Evolutionary conservation across 2,113 vertebrate genomes (phyloP).

Genomic region (Aegotheles bennettii): DNA sequence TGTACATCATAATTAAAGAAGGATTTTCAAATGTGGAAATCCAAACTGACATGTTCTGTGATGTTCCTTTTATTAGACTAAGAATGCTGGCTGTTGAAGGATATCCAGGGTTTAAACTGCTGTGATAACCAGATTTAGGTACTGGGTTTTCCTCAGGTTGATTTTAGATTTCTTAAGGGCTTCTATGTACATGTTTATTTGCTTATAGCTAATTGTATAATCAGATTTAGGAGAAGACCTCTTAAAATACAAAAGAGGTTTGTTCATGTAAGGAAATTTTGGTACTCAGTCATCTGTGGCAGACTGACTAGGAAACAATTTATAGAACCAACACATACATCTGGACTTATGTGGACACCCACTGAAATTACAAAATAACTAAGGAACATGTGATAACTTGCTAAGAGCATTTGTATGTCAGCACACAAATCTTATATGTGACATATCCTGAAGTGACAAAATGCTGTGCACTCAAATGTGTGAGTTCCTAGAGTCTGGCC

Average conservation of each 20-base stretch:
- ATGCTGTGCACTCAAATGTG: background rate
- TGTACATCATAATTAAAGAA: slow-evolving; percentile 50
- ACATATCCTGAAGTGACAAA: background rate
- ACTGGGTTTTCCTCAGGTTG: background rate
- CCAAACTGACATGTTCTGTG: background rate
- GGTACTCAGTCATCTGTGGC: background rate
- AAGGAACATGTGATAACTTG: rapidly evolving
- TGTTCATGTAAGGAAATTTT: background rate
- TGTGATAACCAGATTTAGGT: background rate
- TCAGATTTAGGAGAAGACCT: background rate
- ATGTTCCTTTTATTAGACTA: background rate
- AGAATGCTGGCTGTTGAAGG: background rate
- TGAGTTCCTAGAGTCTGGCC: background rate
- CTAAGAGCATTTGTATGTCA: background rate
- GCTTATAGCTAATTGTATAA: background rate
- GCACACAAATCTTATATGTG: background rate
- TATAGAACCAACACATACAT: background rate
- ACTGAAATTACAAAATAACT: background rate
- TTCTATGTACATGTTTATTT: background rate
- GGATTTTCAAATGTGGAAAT: slow-evolving; percentile 38
- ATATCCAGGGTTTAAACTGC: background rate
- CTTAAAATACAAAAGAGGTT: background rate
- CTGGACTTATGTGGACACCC: background rate
- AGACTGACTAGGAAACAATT: background rate
- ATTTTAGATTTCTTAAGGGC: background rate